Evolutionary conservation across 2,888 invertebrate genomes (phyloP), one percentile per base, ranked within the genome.

Genomic region (Troglohyphantes excavatus): DNA sequence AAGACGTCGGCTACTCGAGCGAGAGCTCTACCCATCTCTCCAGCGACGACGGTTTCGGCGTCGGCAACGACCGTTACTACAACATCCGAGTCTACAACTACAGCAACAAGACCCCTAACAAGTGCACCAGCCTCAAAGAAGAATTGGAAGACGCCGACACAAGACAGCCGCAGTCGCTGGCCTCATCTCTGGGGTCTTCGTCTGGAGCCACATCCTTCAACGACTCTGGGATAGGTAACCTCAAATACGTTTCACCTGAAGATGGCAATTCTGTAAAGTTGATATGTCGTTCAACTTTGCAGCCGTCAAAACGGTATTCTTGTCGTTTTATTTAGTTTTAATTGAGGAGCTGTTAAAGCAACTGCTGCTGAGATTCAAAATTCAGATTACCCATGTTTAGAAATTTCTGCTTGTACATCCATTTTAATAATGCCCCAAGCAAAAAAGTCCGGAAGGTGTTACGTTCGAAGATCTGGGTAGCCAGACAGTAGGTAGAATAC

Each of bases 1-100:
- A 92, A 70, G 94, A 94, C 91, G 93, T 94, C 27, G 94, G 94
- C 6, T 94, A 94, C 91, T 93, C 93, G 68, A 93, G 93, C 91
- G 94, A 93, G 91, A 93, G 93, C 73, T 92, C 92, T 13, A 90
- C 91, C 78, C 93, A 93, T 90, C 83, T 92, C 0, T 93, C 93
- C 17, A 93, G 93, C 63, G 93, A 93, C 79, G 93, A 93, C 79
- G 73, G 65, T 1, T 29, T 46, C 17, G n/a, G n/a, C n/a, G n/a
- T n/a, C n/a, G 93, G 93, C 63, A 93, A 93, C 68, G 93, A 93
- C 76, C 68, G 39, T 7, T 70, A 79, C 43, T 82, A 63, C 59
- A 79, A 89, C 63, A 83, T 89, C 2, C 68, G 76, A 2, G 76
- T 89, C 29, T 90, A 84, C 78, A 90, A 75, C 23, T 79, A 65